Evolutionary conservation across 2,113 vertebrate genomes (phyloP), one percentile per base, ranked within the genome.

Genomic region (Chloropsis hardwickii): DNA sequence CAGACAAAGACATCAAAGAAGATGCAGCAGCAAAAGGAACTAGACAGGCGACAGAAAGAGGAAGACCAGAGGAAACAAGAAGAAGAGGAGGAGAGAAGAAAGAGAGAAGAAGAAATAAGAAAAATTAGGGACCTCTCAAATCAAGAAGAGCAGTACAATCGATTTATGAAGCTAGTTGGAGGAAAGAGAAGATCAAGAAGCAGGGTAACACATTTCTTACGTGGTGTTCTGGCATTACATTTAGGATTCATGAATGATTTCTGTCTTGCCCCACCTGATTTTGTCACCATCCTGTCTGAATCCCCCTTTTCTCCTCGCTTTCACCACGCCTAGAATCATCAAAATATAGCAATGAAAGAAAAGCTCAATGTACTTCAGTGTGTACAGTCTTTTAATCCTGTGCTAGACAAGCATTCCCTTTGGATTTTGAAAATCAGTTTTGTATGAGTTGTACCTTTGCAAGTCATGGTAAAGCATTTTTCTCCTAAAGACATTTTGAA

Each of bases 101-200:
- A 99, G 91, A 98, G 99, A 42, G 99, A 99, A 96, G 99, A 99
- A 14, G 99, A 99, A 97, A 99, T 99, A 84, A 98, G 99, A 35
- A 98, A 98, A 90, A 99, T 99, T 94, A 97, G 99, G 5, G 99
- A 99, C 82, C 98, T 99, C 29, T 99, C 99, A 92, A 99, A 99
- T 97, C 99, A 99, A 96, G 99, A 99, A 80, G 99, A 99, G 86
- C 99, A 99, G 82, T 99, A 99, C 90, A 99, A 99, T 98, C 98
- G 99, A 58, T 99, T 99, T 94, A 99, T 99, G 99, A 99, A 99
- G 88, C 98, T 99, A 85, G 98, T 99, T 94, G 99, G 99, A 12
- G 99, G 98, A 31, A 98, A 98, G 91, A 98, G 97, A n/a, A 96
- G 97, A 92, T 97, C 98, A 2, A 98, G 98, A 94, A 98, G 98